Evolutionary conservation across 2,888 invertebrate genomes (phyloP), one percentile per base, ranked within the genome.

Genomic region (Limnephilus lunatus): DNA sequence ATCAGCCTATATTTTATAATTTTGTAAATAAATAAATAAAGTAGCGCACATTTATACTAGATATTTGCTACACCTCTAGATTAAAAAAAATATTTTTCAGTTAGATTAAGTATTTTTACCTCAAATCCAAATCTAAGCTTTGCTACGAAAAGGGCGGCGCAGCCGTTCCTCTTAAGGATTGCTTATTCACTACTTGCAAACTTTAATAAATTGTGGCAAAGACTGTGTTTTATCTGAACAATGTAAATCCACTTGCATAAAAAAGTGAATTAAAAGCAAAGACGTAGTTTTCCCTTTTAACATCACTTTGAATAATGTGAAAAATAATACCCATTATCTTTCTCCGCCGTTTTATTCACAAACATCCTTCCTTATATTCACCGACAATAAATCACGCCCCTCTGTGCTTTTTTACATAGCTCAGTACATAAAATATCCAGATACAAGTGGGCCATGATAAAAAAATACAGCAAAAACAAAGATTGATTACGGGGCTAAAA

Each of bases 391-490:
- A 90, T 90, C 90, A 90, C 90, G 11, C 30, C 68, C 32, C 85
- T 25, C 85, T 83, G 44, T 85, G 11, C 44, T 25, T 68, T 90
- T 48, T 90, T 90, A 81, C n/a, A 85, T 39, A 35, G 85, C n/a
- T 85, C 39, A 35, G 39, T 85, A 39, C 39, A 85, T 85, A 85
- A 85, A n/a, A 85, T 39, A 39, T 19, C 19, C 4, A 85, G n/a
- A 39, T n/a, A 86, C 81, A 86, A 91, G 87, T 91, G 85, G 81
- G 86, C 68, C 81, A 44, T 85, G 91, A 91, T 87, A 87, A 91
- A 91, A 87, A 91, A 86, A 81, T n/a, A 32, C 31, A 91, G 19
- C 86, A 85, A 91, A 91, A 91, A 91, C 86, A 91, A 91, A 91
- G 91, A 91, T 91, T 86, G 91, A 91, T 91, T 86, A 81, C 91